Evolutionary conservation across 2,888 invertebrate species (phyloP).

Genomic region (Itoplectis maculator): DNA sequence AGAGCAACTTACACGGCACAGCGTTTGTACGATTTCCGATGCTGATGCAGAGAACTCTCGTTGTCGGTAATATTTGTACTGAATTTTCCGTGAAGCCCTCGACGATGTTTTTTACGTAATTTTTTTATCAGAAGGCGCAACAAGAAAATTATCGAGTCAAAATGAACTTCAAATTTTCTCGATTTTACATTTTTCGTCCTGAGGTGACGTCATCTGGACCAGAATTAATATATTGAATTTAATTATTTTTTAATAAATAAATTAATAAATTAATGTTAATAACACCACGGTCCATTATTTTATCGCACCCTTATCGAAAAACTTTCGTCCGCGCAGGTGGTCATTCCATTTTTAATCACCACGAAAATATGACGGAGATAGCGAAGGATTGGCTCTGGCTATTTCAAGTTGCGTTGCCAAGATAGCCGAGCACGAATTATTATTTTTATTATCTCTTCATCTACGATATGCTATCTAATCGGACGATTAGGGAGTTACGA

Average conservation of each 20-base stretch:
- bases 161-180: no score
- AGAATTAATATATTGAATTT: no score
- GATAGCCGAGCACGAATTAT: neutral
- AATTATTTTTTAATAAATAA: no score
- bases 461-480: constrained; percentile 40
- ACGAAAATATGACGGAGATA: neutral
- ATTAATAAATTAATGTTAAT: no score
- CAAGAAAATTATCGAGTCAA: no score
- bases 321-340: neutral
- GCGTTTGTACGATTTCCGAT: neutral
- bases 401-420: neutral
- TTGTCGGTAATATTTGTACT: neutral
- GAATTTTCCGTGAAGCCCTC: neutral
- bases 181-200: no score
- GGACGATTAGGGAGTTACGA: neutral
- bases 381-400: neutral
- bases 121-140: neutral
- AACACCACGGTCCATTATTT: no score
- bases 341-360: neutral
- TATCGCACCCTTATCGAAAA: neutral
- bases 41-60: neutral
- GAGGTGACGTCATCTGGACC: no score
- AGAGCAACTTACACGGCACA: neutral
- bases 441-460: neutral
- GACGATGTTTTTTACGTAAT: neutral